Evolutionary conservation across 2,113 vertebrate species (phyloP).

Genomic region (Orycteropus afer): DNA sequence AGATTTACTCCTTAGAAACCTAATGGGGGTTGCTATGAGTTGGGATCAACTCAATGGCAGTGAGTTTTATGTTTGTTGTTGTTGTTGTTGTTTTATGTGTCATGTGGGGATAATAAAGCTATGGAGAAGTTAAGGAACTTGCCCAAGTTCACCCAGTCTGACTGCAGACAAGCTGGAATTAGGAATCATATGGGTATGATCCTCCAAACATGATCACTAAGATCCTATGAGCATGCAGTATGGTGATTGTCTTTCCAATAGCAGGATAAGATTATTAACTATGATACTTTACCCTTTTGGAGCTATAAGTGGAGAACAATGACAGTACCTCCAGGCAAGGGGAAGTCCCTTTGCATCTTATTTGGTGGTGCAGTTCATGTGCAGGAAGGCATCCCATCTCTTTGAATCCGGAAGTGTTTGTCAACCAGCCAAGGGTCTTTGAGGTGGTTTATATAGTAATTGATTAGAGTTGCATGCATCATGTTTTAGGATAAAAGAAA

Average conservation of each 20-base stretch:
- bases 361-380: neutral
- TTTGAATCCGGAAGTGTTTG: slow-evolving; percentile 16
- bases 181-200: neutral
- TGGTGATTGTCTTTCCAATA: neutral
- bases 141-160: neutral
- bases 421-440: neutral
- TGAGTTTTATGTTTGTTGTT: no score
- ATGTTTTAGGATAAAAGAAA: slow-evolving; percentile 39
- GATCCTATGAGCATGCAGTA: neutral
- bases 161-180: neutral
- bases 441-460: slow-evolving; percentile 47
- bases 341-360: neutral
- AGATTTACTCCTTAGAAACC: no score
- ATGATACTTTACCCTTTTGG: neutral
- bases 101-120: neutral
- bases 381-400: neutral
- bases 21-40: no score
- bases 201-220: neutral
- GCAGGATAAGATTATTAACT: neutral
- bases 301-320: neutral
- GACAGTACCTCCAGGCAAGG: neutral
- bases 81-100: no score
- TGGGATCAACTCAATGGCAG: no score
- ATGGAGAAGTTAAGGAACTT: neutral
- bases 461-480: neutral